phyloP scores from a whole-genome alignment of 2,888 invertebrate species.

The Gari tellinella region DNA sequence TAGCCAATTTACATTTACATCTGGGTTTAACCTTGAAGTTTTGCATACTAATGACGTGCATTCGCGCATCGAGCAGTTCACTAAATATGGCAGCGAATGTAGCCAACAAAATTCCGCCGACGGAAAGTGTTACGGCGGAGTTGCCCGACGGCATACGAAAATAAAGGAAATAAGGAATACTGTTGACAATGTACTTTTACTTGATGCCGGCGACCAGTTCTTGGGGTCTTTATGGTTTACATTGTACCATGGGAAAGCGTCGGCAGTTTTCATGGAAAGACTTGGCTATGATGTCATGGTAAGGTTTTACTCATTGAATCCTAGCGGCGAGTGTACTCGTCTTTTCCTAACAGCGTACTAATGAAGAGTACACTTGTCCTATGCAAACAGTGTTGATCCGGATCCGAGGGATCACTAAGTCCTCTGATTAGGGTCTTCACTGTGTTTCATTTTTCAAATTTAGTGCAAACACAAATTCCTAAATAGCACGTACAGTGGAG shows the following conservation, averaged over 20 bases:
- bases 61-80: constrained; percentile 92
- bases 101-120: constrained; percentile 81
- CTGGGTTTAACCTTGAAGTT: constrained; percentile 88
- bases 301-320: no score
- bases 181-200: constrained; percentile 88
- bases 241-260: constrained; percentile 25
- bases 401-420: no score
- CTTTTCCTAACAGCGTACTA: no score
- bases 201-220: constrained; percentile 96
- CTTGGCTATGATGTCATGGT: constrained; percentile 47
- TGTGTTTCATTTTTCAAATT: no score
- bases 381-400: no score
- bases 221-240: constrained; percentile 94
- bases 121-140: no score
- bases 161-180: constrained; percentile 59
- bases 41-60: constrained; percentile 97
- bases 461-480: no score
- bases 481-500: no score
- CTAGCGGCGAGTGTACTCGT: no score
- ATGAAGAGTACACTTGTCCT: no score
- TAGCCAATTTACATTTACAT: no score
- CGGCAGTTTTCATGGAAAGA: constrained; percentile 30
- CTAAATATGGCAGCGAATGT: constrained; percentile 88
- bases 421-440: no score
- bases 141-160: constrained; percentile 53